phyloP scores from a whole-genome alignment of 1,140 invertebrate species.

The Papilio helenus region DNA sequence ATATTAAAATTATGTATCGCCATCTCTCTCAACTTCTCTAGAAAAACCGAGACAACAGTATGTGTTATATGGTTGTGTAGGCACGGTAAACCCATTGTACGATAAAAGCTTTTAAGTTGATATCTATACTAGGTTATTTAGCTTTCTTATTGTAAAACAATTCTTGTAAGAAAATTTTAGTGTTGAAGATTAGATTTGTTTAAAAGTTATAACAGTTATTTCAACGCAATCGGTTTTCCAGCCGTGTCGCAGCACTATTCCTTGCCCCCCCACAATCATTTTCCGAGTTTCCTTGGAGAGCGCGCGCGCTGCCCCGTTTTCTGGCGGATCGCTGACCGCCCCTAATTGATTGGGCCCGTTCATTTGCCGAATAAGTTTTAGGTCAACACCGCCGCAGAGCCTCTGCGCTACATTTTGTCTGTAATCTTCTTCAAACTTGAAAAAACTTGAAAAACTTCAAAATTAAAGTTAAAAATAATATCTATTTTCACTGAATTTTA shows the following conservation, averaged over 20 bases:
- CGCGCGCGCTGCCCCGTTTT: constrained; percentile 80
- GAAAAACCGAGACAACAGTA: neutral
- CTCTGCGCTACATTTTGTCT: constrained; percentile 63
- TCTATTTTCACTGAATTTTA: neutral
- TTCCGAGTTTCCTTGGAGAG: constrained; percentile 77
- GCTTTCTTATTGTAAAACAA: neutral
- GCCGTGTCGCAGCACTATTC: constrained; percentile 30
- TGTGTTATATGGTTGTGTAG: neutral
- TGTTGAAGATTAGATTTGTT: neutral
- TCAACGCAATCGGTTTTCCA: neutral
- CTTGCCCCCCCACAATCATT: constrained; percentile 57
- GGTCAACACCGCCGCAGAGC: constrained; percentile 77
- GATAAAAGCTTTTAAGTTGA: neutral
- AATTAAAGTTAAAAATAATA: neutral
- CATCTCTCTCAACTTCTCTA: neutral
- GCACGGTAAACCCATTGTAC: neutral
- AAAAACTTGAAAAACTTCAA: neutral
- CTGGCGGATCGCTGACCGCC: constrained; percentile 79
- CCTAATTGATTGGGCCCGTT: constrained; percentile 81
- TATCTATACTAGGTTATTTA: neutral
- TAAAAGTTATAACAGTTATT: constrained; percentile 25
- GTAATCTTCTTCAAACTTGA: constrained; percentile 19
- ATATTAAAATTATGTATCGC: neutral
- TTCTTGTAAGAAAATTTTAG: neutral
- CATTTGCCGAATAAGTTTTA: constrained; percentile 80